Conservation (phyloP, 2,888 invertebrate genomes). For the Agrochola litura region DNA sequence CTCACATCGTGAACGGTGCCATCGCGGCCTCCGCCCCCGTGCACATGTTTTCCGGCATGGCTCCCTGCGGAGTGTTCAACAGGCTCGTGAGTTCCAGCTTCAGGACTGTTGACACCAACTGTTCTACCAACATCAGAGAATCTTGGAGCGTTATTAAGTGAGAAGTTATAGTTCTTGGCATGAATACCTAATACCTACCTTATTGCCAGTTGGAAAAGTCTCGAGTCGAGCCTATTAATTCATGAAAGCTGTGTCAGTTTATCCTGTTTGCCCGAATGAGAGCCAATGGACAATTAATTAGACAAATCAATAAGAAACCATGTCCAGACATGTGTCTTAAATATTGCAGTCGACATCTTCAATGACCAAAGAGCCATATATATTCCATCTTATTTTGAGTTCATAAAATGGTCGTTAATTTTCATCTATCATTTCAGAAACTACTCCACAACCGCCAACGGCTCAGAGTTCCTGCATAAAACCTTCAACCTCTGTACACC, state of each 20-base stretch:
- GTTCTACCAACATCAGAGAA: constrained; percentile 93
- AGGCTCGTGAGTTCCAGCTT: constrained; percentile 95
- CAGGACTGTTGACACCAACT: constrained; percentile 87
- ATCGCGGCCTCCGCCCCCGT: constrained; percentile 98
- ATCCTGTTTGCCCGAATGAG: too few species aligned
- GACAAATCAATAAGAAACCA: too few species aligned
- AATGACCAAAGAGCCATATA: too few species aligned
- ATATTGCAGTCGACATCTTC: too few species aligned
- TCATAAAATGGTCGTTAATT: too few species aligned
- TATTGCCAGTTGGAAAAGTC: not conserved
- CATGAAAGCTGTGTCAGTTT: not conserved
- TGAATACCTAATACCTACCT: not conserved
- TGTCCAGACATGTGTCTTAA: too few species aligned
- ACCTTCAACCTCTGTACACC: constrained; percentile 95
- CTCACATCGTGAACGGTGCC: constrained; percentile 96
- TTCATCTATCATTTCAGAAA: constrained; percentile 78
- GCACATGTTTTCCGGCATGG: constrained; percentile 95
- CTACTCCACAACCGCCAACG: constrained; percentile 90
- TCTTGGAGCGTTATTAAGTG: constrained; percentile 95
- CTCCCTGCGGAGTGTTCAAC: constrained; percentile 94
- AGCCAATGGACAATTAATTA: too few species aligned
- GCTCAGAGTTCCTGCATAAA: constrained; percentile 92
- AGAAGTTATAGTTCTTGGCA: not conserved
- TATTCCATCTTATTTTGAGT: not conserved
- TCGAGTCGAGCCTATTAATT: not conserved